Base-by-base conservation (phyloP, 2,797 vertebrate species). In the Psittacula echo region DNA sequence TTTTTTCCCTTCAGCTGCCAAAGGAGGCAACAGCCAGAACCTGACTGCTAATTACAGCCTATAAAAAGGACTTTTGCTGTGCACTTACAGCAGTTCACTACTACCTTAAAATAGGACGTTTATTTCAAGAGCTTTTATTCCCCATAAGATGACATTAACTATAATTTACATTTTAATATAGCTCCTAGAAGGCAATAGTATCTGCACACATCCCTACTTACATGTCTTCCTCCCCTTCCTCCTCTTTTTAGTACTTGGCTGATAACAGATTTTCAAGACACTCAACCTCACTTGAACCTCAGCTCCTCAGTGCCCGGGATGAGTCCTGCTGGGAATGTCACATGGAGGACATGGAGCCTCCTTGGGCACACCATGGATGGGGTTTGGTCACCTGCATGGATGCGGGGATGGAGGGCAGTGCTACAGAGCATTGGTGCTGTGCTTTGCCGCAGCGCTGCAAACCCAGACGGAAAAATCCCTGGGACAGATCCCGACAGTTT, bases 101-200 rank as follows among this genome's bases (percentile, higher is more conserved):
- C 5, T 20, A 86, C 48, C 79, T 91, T 61, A 96, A 97, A 97
- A 96, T 44, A 97, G 94, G 56, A 75, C 24, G 51, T 72, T 14
- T 77, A 86, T 68, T 95, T 58, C 65, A 24, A 82, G 90, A 79
- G 80, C 72, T 95, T 82, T 85, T 81, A 91, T 44, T 82, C 87
- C 91, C 76, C 17, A 15, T 24, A 45, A 95, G 73, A 83, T 64
- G 88, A 79, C 93, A 89, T 66, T 56, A 66, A 79, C 87, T 90
- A 3, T 90, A 94, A 96, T 97, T 97, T 96, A 74, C 89, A 97
- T 96, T 79, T 96, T 65, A 96, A 95, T 29, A 29, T 51, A 84
- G 80, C 95, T 96, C 88, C 90, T 97, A 86, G 95, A 94, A 96
- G 88, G 95, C 72, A 78, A 1, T 12, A 80, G 75, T 76, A 92